phyloP scores from a whole-genome alignment of 2,888 invertebrate genomes.

The Dastarcus helophoroides region DNA sequence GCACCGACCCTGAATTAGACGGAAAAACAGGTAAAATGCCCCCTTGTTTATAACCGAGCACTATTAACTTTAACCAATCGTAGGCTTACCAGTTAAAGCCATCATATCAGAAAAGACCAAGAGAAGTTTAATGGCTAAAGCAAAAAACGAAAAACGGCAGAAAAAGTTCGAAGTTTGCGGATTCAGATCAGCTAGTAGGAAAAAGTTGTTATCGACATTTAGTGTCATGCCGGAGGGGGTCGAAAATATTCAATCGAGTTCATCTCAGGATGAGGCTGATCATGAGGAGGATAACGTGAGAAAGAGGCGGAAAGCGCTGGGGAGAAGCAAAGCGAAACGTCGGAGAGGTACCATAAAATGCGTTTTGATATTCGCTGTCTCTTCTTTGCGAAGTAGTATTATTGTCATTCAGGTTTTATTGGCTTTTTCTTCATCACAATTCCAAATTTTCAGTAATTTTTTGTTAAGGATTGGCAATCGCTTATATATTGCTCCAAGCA shows the following conservation, averaged over 20 bases:
- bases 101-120: constrained; percentile 20
- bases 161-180: constrained; percentile 8
- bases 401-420: no score
- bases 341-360: constrained; percentile 36
- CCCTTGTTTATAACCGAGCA: neutral
- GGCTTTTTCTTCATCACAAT: no score
- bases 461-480: no score
- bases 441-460: no score
- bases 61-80: constrained; percentile 3
- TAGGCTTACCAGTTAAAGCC: constrained; percentile 21
- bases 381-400: no score
- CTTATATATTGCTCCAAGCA: no score
- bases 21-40: constrained; percentile 14
- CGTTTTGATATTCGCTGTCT: no score
- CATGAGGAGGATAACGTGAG: constrained; percentile 29
- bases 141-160: constrained; percentile 15
- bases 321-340: constrained; percentile 50
- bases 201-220: constrained; percentile 35
- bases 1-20: constrained; percentile 31
- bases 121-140: constrained; percentile 11
- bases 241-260: constrained; percentile 41
- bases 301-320: constrained; percentile 45
- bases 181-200: constrained; percentile 39
- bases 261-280: constrained; percentile 43
- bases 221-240: constrained; percentile 40